These are phyloP conservation scores for Haemorhous mexicanus DNA, from an alignment of 2,113 vertebrate species.

Conservation along the genomic window DNA sequence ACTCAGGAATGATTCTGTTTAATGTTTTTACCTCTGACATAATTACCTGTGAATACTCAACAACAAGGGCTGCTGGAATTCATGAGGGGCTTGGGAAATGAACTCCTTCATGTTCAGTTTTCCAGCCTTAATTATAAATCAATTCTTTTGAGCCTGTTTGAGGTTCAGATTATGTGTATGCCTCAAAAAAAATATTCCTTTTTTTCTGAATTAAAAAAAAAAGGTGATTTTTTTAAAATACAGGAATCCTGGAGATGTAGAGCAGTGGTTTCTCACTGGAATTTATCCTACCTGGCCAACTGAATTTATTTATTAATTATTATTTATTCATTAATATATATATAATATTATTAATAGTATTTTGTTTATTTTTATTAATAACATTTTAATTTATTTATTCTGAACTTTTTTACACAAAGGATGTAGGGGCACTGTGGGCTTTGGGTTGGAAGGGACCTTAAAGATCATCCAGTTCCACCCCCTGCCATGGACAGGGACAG, in stretches of 20 bases:
- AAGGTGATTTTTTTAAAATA: rapidly evolving
- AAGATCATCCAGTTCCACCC: not conserved
- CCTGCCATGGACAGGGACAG: not conserved
- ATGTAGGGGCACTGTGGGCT: not conserved
- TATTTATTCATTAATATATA: no score
- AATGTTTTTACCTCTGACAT: not conserved
- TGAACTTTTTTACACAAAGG: not conserved
- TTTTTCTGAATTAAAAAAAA: not conserved
- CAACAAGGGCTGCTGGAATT: not conserved
- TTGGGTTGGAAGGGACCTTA: not conserved
- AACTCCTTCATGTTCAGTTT: not conserved
- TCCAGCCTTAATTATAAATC: not conserved
- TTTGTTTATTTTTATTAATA: no score
- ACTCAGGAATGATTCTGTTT: not conserved
- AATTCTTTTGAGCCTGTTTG: not conserved
- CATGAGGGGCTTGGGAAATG: not conserved
- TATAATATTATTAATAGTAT: no score
- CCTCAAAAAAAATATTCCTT: not conserved
- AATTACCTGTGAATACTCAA: not conserved
- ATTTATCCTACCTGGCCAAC: not conserved
- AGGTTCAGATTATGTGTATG: not conserved
- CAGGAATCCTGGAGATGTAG: no score
- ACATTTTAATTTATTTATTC: no score
- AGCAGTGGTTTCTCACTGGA: not conserved
- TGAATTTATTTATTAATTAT: not conserved